Conservation (phyloP, 2,888 invertebrate genomes). For the Beris chalybata region DNA sequence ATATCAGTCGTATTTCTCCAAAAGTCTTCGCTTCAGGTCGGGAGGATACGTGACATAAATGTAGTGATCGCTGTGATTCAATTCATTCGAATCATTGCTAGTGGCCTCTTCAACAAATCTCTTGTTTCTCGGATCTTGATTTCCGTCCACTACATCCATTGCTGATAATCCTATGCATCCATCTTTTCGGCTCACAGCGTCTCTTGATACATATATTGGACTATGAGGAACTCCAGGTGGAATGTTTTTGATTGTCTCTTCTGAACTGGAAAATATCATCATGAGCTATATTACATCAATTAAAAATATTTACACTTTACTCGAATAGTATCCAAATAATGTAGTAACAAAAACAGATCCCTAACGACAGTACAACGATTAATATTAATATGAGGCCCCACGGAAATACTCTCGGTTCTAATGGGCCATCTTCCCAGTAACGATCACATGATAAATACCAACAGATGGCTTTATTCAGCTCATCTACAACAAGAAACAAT, state of each 20-base stretch:
- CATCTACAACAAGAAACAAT: constrained; percentile 61
- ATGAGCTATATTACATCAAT: not conserved
- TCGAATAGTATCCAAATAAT: constrained; percentile 91
- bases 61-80: constrained; percentile 73
- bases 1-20: constrained; percentile 68
- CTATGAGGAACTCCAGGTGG: constrained; percentile 8
- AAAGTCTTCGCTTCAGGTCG: constrained; percentile 77
- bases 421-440: constrained; percentile 85
- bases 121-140: constrained; percentile 2
- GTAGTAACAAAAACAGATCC: constrained; percentile 88
- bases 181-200: constrained; percentile 6
- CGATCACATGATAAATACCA: constrained; percentile 91
- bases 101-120: constrained; percentile 14
- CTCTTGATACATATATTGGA: not conserved
- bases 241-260: constrained; percentile 28
- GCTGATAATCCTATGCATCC: not conserved
- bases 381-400: constrained; percentile 78
- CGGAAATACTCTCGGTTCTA: constrained; percentile 75
- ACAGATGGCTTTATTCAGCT: constrained; percentile 85
- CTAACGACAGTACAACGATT: constrained; percentile 77
- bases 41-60: constrained; percentile 88
- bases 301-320: constrained; percentile 83
- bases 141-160: not conserved
- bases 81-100: constrained; percentile 56
- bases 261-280: constrained; percentile 31